A percentile compares a stretch with the other conserved stretches of the same genome.
These are phyloP conservation scores for Drosophila melanica DNA, from an alignment of 1,140 invertebrate genomes.

Conservation along the genomic window DNA sequence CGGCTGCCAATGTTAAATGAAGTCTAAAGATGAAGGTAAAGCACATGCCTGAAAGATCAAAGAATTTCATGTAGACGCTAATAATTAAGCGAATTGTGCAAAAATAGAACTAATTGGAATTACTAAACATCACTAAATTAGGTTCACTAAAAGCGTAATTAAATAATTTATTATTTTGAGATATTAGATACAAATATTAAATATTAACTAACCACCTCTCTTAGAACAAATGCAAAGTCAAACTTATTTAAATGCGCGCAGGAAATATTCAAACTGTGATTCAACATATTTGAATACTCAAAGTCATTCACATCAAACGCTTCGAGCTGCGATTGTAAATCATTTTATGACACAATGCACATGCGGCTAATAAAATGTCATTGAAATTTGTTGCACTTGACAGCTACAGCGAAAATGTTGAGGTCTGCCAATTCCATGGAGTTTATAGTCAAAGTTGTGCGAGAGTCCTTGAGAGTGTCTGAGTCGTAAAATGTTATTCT, in stretches of 20 bases:
- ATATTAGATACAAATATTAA: no score
- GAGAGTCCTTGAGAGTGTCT: neutral
- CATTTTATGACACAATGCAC: constrained; percentile 53
- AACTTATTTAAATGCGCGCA: neutral
- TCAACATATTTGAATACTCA: neutral
- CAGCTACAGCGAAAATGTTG: constrained; percentile 56
- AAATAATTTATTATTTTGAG: no score
- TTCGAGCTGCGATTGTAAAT: constrained; percentile 48
- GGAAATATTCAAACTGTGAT: neutral
- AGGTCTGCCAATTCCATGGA: constrained; percentile 43
- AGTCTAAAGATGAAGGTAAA: constrained; percentile 35
- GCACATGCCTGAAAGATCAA: constrained; percentile 56
- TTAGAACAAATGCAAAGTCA: neutral
- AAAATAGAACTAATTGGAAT: neutral
- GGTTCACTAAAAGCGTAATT: neutral
- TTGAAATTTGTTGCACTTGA: constrained; percentile 84
- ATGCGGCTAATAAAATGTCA: constrained; percentile 56
- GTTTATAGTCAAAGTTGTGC: constrained; percentile 42
- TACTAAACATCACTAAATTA: neutral
- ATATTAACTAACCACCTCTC: no score
- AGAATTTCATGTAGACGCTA: constrained; percentile 2
- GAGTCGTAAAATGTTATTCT: constrained; percentile 43
- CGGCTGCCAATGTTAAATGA: constrained; percentile 57
- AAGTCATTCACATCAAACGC: constrained; percentile 19
- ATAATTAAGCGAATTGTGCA: neutral